A percentile compares a stretch with the other conserved stretches of the same genome.
phyloP scores from a whole-genome alignment of 2,797 vertebrate genomes.

The Hafferia zeledoni region DNA sequence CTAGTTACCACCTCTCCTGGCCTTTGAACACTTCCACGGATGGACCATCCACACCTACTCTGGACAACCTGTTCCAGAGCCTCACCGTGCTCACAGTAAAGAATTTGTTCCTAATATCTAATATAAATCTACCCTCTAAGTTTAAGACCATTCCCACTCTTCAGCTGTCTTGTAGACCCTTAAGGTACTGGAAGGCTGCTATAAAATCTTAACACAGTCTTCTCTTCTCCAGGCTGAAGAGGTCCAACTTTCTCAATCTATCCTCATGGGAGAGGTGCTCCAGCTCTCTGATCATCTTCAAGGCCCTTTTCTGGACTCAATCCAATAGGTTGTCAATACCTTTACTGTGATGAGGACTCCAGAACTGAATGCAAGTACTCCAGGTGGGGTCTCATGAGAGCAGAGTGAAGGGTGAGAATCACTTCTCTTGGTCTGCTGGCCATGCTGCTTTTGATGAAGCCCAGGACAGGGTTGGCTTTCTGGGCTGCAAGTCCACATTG shows the following conservation, averaged over 20 bases:
- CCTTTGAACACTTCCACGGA: neutral
- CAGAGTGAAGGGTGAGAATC: neutral
- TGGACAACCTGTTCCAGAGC: neutral
- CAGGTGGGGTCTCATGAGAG: neutral
- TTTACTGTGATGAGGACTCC: neutral
- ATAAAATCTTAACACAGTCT: neutral
- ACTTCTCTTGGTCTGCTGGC: neutral
- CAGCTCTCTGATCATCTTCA: neutral
- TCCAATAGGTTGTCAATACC: rapidly evolving
- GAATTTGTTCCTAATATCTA: neutral
- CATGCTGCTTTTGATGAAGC: neutral
- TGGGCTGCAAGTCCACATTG: neutral
- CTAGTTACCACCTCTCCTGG: neutral
- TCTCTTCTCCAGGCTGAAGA: neutral
- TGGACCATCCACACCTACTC: neutral
- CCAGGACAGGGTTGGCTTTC: neutral
- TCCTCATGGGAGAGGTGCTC: neutral
- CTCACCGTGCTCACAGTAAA: neutral
- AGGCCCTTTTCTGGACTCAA: rapidly evolving
- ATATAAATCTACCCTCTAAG: neutral
- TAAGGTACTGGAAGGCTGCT: neutral
- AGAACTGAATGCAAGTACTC: neutral
- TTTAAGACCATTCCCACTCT: neutral
- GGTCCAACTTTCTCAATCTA: neutral
- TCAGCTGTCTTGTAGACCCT: neutral